Base-by-base conservation (phyloP, 2,113 vertebrate genomes). In the Isurus oxyrinchus region DNA sequence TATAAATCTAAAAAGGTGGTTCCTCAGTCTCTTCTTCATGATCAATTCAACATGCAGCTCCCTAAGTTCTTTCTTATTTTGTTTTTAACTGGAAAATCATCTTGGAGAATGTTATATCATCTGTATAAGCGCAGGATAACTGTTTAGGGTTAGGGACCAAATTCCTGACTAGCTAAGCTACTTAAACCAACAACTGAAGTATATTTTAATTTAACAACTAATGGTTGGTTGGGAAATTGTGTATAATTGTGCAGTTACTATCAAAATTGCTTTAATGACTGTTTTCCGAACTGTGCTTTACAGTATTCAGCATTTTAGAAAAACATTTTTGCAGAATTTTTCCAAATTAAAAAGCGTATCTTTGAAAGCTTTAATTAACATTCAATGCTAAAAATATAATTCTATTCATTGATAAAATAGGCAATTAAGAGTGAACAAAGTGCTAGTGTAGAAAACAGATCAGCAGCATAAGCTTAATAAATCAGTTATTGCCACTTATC, bases 191-290 rank as follows among this genome's bases (percentile, higher is more conserved):
- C 44, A 19, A 87, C 40, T 87, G 19, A 87, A 87, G 25, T 55
- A 31, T 35, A 53, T 59, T 91, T 91, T 91, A 10, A 59, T 59
- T 91, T 57, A 59, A 91, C 0, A 31, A 13, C 27, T 90, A 90
- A 90, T 91, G 88, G 53, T 59, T 57, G 53, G 53, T 25, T 55
- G 49, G 87, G 8, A 90, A 57, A 55, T 90, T 27, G 57, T 27
- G 55, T 55, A 59, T 91, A 59, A 91, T 91, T 91, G 88, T 91
- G 13, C 31, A 59, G 10, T 35, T 59, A 59, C 88, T 91, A 7
- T 31, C 88, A 59, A 59, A 57, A 59, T 91, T 91, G 88, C 88
- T 57, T 91, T 91, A 91, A 57, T 59, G 53, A 91, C 27, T 91
- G 55, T 91, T 91, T 91, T 59, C 2, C 31, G 35, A 31, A 59